Base-by-base conservation (phyloP, 2,113 vertebrate genomes). In the Numida meleagris region DNA sequence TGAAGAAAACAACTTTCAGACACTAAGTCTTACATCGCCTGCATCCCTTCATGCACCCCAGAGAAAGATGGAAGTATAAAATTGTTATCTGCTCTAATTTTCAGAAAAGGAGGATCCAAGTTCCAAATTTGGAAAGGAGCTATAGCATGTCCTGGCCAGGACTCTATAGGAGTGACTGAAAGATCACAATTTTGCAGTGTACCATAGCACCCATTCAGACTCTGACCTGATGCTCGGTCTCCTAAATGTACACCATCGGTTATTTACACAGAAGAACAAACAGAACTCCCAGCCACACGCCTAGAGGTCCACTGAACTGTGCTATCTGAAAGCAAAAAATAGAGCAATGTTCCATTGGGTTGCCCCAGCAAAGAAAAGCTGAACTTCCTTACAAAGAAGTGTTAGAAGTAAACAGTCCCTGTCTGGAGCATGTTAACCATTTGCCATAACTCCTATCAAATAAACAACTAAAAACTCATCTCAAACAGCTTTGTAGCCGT, bases 231-330 rank as follows among this genome's bases (percentile, higher is more conserved):
- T 14, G 19, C 8, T 33, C 38, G 67, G 46, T 46, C 4, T 75
- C 42, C 10, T n/a, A n/a, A 16, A 83, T 71, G 14, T 53, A 6
- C 9, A 17, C 27, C 42, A 8, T 43, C 80, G 55, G n/a, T 15
- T 34, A 50, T 31, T 31, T 9, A 43, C 27, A 24, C 2, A 67
- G 42, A 67, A 84, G 23, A 85, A 38, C 3, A 19, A 53, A 5
- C 7, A 42, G 9, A 78, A 19, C 20, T 71, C 7, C 6, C 27
- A 75, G 5, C 2, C 38, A 42, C 10, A 5, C n/a, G 6, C 18
- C 24, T 27, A 3, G 0, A 12, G 2, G 4, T 34, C 16, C 46
- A 24, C 1, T 23, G 65, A 74, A 33, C 15, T 62, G 18, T 6
- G 50, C 16, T 29, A 34, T n/a, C n/a, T 89, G n/a, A 31, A 89